Percentiles rank a stretch among this genome's conserved stretches.
These are phyloP conservation scores for Cyclina sinensis DNA, from an alignment of 1,140 invertebrate genomes.

Conservation along the genomic window DNA sequence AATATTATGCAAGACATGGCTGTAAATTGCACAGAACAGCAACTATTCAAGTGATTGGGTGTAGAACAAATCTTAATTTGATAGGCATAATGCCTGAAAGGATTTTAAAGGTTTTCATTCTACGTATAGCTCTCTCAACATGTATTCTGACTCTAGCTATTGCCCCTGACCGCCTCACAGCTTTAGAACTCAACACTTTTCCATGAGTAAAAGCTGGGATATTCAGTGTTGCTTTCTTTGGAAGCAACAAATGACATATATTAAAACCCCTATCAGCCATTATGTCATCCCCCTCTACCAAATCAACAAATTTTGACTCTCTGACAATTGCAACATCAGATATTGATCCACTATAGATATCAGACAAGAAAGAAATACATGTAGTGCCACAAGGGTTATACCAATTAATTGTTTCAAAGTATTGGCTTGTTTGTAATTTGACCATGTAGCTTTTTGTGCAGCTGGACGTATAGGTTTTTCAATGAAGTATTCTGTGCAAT, in stretches of 20 bases:
- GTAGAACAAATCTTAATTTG: slow-evolving; percentile 34
- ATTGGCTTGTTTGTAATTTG: too few species aligned
- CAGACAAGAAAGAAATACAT: too few species aligned
- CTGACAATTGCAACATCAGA: too few species aligned
- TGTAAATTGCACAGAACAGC: slow-evolving; percentile 48
- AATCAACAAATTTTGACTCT: background rate
- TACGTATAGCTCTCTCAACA: slow-evolving; percentile 28
- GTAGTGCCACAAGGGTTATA: too few species aligned
- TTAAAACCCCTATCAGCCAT: slow-evolving; percentile 51
- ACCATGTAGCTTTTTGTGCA: too few species aligned
- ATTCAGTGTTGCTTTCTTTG: slow-evolving; percentile 20
- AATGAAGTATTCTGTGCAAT: too few species aligned
- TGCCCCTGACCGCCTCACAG: background rate
- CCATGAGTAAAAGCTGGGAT: slow-evolving; percentile 48
- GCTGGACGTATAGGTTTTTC: too few species aligned
- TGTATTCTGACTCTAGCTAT: slow-evolving; percentile 29
- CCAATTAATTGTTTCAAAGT: too few species aligned
- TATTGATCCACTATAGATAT: too few species aligned
- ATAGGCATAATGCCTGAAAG: slow-evolving; percentile 25
- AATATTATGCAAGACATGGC: slow-evolving; percentile 14
- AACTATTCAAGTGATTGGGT: slow-evolving; percentile 41
- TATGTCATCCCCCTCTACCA: background rate
- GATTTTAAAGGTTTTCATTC: slow-evolving; percentile 56
- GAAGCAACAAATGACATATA: background rate
- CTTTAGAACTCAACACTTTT: background rate